Base-by-base conservation (phyloP, 2,797 vertebrate species). In the Sandelia bainsii region DNA sequence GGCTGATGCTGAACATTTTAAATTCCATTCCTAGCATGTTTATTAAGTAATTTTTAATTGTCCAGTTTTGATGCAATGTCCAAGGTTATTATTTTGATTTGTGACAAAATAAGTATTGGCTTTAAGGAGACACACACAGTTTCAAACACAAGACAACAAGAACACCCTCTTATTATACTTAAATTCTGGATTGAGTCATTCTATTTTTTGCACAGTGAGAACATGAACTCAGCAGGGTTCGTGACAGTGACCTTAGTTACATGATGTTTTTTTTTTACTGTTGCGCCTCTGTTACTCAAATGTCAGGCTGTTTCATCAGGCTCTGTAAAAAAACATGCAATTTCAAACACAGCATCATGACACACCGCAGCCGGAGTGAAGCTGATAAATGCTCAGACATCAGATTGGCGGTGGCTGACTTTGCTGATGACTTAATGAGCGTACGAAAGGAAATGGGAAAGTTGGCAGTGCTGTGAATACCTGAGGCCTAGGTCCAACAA, bases 391-490 rank as follows among this genome's bases (percentile, higher is more conserved):
- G 70, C 81, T 70, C 60, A 69, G 64, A 68, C 66, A 64, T 89
- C 70, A 73, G 70, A 59, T 49, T 65, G 67, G 20, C 71, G 71
- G 63, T 73, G 76, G 59, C 62, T 80, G 69, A 78, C 73, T 83
- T 80, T n/a, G 3, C 58, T 80, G 72, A 73, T 14, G 62, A 84
- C 76, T 84, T 77, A 86, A 83, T 84, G 78, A 83, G 66, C 11
- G 1, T 17, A 62, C 59, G n/a, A 82, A 80, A 67, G 67, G 63
- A 88, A 84, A 91, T 85, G 73, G 78, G 70, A 80, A 80, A 71
- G 75, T 76, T 89, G 85, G 86, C 86, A 87, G 79, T 48, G 49
- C 61, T 45, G 39, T 46, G 34, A 75, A 34, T 34, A 68, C 53
- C 62, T 42, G 13, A 80, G 70, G 64, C 74, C 58, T 20, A 46